These are phyloP conservation scores for Darevskia mixta DNA, from an alignment of 2,797 vertebrate species.

Conservation along the genomic window DNA sequence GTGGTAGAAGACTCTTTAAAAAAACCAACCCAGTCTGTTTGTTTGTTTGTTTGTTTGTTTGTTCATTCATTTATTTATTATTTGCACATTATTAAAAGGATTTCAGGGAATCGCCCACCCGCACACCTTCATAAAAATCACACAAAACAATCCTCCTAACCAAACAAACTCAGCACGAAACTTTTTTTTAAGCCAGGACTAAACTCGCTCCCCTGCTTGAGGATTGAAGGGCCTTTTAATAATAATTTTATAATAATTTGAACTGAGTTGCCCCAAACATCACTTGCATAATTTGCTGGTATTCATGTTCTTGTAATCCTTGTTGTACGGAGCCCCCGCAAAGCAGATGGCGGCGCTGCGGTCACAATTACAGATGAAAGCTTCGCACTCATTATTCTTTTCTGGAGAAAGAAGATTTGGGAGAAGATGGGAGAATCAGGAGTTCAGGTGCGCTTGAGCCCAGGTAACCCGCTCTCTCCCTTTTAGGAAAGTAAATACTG, in stretches of 20 bases:
- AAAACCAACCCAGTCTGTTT: background rate
- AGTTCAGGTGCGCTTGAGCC: background rate
- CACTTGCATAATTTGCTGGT: slow-evolving; percentile 56
- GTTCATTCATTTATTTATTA: background rate
- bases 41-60: background rate
- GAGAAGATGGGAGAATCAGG: background rate
- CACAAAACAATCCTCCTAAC: background rate
- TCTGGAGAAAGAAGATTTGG: slow-evolving; percentile 68
- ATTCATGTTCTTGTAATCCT: slow-evolving; percentile 48
- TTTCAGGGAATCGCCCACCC: background rate
- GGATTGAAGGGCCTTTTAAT: fast-evolving
- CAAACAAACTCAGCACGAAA: background rate
- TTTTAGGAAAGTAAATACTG: background rate
- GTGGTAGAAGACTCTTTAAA: background rate
- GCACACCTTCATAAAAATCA: background rate
- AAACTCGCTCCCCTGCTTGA: fast-evolving
- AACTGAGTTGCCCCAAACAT: fast-evolving
- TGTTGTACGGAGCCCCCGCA: slow-evolving; percentile 70
- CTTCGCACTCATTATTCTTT: slow-evolving; percentile 73
- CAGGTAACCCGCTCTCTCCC: background rate
- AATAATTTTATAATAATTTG: no score
- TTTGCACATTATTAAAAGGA: background rate
- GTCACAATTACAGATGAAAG: slow-evolving; percentile 87
- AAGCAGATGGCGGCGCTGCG: slow-evolving; percentile 84
- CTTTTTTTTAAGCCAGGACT: background rate